These are phyloP conservation scores for Anguilla anguilla DNA, from an alignment of 2,797 vertebrate species.

Conservation along the genomic window DNA sequence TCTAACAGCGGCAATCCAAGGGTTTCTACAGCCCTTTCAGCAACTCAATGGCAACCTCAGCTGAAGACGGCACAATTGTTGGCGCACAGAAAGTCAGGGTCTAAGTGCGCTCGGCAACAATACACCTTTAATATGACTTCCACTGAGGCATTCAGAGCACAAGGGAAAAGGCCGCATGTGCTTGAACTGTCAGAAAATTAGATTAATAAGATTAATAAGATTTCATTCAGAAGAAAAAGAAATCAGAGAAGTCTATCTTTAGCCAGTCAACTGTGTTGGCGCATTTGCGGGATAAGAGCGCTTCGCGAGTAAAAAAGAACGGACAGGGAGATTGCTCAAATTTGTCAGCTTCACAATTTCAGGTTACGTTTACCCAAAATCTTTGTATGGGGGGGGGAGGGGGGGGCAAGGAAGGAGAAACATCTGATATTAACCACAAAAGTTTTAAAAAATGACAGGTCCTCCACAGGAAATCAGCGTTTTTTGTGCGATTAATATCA, in stretches of 20 bases:
- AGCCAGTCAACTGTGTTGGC: neutral
- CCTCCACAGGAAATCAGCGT: constrained; percentile 16
- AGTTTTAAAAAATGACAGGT: neutral
- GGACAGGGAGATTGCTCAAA: too few species aligned
- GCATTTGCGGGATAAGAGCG: neutral
- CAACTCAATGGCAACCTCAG: neutral
- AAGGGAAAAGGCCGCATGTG: neutral
- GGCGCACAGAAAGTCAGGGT: too few species aligned
- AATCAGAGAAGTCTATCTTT: neutral
- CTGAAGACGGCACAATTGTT: neutral
- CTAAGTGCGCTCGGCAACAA: neutral
- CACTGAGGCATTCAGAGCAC: neutral
- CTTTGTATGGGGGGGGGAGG: neutral
- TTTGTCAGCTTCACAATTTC: neutral
- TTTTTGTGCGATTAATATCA: neutral
- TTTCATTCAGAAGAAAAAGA: neutral
- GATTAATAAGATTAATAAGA: neutral
- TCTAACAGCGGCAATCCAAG: neutral
- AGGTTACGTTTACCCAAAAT: neutral
- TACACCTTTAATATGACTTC: neutral
- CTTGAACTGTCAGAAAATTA: neutral
- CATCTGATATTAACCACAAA: neutral
- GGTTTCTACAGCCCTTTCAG: neutral
- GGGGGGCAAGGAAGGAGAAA: neutral
- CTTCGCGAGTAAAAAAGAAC: too few species aligned